Conservation (phyloP, 2,113 vertebrate genomes). For the Lonchura striata region DNA sequence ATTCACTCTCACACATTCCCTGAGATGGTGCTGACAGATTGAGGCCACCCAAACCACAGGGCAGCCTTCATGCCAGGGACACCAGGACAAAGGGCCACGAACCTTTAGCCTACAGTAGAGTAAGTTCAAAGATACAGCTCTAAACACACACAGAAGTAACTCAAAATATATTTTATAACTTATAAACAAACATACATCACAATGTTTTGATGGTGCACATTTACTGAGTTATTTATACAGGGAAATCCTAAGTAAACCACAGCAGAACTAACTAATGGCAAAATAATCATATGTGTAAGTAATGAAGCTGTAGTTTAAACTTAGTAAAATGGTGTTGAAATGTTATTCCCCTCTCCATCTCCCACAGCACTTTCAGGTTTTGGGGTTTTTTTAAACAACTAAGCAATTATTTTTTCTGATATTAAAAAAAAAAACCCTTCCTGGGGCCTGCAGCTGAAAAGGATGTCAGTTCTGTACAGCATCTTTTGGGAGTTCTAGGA, state of each 20-base stretch:
- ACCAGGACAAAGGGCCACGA: not conserved
- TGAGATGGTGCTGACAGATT: not conserved
- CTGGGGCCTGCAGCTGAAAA: not conserved
- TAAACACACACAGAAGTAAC: not conserved
- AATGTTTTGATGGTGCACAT: not conserved
- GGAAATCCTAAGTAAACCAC: not conserved
- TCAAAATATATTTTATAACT: not conserved
- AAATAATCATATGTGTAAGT: not conserved
- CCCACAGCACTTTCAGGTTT: not conserved
- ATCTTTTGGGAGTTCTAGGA: not conserved
- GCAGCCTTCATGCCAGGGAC: not conserved
- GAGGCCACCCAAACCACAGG: not conserved
- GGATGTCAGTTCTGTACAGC: not conserved
- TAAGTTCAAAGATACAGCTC: not conserved
- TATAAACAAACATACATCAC: not conserved
- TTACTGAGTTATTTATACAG: not conserved
- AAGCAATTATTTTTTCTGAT: not conserved
- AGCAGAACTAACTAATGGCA: not conserved
- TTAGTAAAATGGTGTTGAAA: not conserved
- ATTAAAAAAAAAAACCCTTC: not conserved
- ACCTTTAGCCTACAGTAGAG: not conserved
- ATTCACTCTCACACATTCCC: not conserved
- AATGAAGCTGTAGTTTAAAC: not conserved
- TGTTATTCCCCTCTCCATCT: not conserved
- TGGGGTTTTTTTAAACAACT: not conserved